Conservation (phyloP, 64 coral and sea anemone genomes). For the Dendronephthya gigantea region DNA sequence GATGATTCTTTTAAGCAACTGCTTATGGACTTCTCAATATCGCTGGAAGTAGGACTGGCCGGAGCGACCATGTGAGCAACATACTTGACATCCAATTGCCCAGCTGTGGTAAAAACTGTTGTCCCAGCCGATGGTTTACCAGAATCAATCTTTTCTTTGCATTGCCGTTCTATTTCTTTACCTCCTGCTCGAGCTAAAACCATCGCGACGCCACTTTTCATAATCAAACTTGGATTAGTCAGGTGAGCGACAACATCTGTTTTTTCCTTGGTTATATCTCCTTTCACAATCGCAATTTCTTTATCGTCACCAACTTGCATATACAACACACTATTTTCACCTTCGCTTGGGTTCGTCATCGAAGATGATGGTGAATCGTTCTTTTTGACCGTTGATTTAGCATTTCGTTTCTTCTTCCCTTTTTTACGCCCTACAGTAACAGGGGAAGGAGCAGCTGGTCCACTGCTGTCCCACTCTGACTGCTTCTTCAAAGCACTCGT, state of each 20-base stretch:
- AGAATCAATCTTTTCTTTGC: neutral
- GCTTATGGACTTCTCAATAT: neutral
- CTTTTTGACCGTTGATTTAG: too few relatives aligned
- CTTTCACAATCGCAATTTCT: constrained; percentile 28
- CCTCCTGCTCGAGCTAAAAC: neutral
- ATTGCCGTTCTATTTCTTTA: neutral
- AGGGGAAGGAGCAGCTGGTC: neutral
- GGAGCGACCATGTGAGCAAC: neutral
- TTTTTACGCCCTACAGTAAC: neutral
- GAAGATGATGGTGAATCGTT: too few relatives aligned
- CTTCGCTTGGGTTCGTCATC: neutral
- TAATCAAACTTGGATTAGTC: neutral
- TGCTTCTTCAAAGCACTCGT: constrained; percentile 11
- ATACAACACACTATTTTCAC: neutral
- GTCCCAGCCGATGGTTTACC: neutral
- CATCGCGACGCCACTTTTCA: neutral
- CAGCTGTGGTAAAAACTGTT: neutral
- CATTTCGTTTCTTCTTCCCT: neutral
- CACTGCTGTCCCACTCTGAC: neutral
- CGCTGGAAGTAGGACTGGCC: neutral
- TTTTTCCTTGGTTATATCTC: constrained; percentile 25
- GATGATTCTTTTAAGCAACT: neutral
- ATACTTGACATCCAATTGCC: neutral
- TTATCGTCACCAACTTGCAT: neutral
- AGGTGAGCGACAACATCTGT: constrained; percentile 17